Percentiles rank a stretch among this genome's conserved stretches.
These are phyloP conservation scores for Trididemnum clinides DNA, from an alignment of 23 tunicate genomes.

Conservation along the genomic window DNA sequence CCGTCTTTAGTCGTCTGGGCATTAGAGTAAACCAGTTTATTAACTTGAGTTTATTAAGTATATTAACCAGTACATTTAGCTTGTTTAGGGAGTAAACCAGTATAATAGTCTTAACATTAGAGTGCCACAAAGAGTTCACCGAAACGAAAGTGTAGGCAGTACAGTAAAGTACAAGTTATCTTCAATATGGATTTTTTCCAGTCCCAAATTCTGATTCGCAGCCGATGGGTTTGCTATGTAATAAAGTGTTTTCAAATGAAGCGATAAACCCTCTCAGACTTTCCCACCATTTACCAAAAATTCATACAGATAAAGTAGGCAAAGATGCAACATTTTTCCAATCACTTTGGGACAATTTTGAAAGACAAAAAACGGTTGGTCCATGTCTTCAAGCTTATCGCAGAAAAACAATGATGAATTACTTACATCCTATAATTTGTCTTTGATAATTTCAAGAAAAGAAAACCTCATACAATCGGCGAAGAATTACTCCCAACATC, in stretches of 20 bases:
- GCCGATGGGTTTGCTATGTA: too few species aligned
- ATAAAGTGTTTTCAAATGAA: too few species aligned
- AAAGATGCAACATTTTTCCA: too few species aligned
- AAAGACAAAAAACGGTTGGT: slow-evolving; percentile 25
- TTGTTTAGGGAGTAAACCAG: not conserved
- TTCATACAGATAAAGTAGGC: too few species aligned
- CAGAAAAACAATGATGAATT: slow-evolving; percentile 38
- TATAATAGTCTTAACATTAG: too few species aligned
- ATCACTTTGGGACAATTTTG: too few species aligned
- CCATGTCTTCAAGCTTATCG: slow-evolving; percentile 27
- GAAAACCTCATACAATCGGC: slow-evolving; percentile 24
- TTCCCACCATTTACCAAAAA: slow-evolving; percentile 22
- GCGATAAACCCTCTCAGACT: too few species aligned
- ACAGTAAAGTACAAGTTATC: too few species aligned
- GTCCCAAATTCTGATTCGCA: not conserved
- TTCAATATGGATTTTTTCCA: not conserved
- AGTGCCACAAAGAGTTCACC: not conserved
- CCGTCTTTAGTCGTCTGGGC: not conserved
- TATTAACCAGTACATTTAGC: not conserved
- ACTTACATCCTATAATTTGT: slow-evolving; percentile 11
- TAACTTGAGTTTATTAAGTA: not conserved
- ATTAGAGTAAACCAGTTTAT: not conserved
- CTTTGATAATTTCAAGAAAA: slow-evolving; percentile 36
- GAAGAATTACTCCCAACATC: slow-evolving; percentile 34
- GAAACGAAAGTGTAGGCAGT: too few species aligned